Percentiles rank a stretch among this genome's conserved stretches.
Evolutionary conservation across 1,140 invertebrate species (phyloP).

Genomic region (Cydia pomonella): DNA sequence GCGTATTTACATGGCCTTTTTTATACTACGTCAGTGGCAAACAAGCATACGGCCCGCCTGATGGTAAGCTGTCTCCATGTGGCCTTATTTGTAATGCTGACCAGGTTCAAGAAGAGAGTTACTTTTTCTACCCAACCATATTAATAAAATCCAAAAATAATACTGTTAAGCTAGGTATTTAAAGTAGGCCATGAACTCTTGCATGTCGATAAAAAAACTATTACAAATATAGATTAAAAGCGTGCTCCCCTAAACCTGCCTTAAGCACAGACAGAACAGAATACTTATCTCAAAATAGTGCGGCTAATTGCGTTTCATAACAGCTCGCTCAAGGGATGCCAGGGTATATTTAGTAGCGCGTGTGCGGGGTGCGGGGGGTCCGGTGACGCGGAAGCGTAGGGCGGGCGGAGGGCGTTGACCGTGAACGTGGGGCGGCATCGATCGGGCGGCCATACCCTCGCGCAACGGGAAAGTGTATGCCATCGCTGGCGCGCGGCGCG

Average conservation of each 20-base stretch:
- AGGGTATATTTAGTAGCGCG: constrained; percentile 67
- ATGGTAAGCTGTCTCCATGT: no score
- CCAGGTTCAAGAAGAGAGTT: not conserved
- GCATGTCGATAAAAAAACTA: constrained; percentile 26
- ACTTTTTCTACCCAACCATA: not conserved
- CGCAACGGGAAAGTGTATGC: constrained; percentile 73
- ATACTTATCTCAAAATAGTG: constrained; percentile 71
- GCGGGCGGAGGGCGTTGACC: constrained; percentile 79
- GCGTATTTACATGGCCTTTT: no score
- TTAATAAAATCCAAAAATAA: not conserved
- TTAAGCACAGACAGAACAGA: constrained; percentile 51
- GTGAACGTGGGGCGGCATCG: constrained; percentile 78
- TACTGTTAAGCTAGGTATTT: not conserved
- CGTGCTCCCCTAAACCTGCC: constrained; percentile 32
- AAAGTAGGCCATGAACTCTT: constrained; percentile 26
- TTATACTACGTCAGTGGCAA: no score
- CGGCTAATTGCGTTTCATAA: constrained; percentile 76
- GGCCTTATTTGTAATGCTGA: no score
- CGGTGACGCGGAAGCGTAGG: constrained; percentile 75
- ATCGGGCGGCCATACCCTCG: constrained; percentile 75
- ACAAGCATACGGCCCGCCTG: no score
- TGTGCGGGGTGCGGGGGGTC: constrained; percentile 41
- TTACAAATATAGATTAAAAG: constrained; percentile 25
- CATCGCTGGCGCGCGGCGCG: constrained; percentile 21
- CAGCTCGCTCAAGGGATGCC: constrained; percentile 65